These are phyloP conservation scores for Parascotia fuliginaria DNA, from an alignment of 2,888 invertebrate species.

Conservation along the genomic window DNA sequence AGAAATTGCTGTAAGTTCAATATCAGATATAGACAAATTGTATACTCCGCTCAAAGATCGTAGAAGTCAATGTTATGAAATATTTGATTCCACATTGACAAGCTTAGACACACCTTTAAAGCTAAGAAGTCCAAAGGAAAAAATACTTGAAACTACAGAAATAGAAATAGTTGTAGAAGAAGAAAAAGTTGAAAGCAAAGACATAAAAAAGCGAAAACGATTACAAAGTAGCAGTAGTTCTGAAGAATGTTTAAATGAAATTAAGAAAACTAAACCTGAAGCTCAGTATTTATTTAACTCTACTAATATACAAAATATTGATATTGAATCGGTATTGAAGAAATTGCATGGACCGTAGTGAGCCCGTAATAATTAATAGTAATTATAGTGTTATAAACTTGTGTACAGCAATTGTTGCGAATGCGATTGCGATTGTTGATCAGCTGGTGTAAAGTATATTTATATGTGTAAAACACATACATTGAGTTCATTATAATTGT, in stretches of 20 bases:
- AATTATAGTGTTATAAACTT: slow-evolving; percentile 14
- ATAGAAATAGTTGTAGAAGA: slow-evolving; percentile 68
- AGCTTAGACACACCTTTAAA: slow-evolving; percentile 80
- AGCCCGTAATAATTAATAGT: slow-evolving; percentile 15
- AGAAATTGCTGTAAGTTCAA: slow-evolving; percentile 69
- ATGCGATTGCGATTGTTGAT: slow-evolving; percentile 20
- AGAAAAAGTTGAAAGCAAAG: slow-evolving; percentile 57
- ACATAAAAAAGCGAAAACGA: slow-evolving; percentile 69
- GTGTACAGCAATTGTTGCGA: slow-evolving; percentile 21
- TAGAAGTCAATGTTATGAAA: slow-evolving; percentile 67
- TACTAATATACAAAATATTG: slow-evolving; percentile 75
- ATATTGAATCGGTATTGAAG: slow-evolving; percentile 78
- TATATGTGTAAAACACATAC: slow-evolving; percentile 60
- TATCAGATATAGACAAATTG: slow-evolving; percentile 63
- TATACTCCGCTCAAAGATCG: slow-evolving; percentile 75
- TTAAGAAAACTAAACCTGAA: slow-evolving; percentile 67
- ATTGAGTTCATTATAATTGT: slow-evolving; percentile 26
- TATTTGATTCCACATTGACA: slow-evolving; percentile 79
- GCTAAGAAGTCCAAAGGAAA: slow-evolving; percentile 50
- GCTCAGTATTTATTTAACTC: slow-evolving; percentile 66
- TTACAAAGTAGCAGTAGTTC: slow-evolving; percentile 53
- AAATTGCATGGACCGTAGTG: slow-evolving; percentile 76
- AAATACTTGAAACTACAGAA: slow-evolving; percentile 51
- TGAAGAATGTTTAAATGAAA: slow-evolving; percentile 59
- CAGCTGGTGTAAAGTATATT: slow-evolving; percentile 28